These are phyloP conservation scores for Laothoe populi DNA, from an alignment of 2,888 invertebrate species.

Conservation along the genomic window DNA sequence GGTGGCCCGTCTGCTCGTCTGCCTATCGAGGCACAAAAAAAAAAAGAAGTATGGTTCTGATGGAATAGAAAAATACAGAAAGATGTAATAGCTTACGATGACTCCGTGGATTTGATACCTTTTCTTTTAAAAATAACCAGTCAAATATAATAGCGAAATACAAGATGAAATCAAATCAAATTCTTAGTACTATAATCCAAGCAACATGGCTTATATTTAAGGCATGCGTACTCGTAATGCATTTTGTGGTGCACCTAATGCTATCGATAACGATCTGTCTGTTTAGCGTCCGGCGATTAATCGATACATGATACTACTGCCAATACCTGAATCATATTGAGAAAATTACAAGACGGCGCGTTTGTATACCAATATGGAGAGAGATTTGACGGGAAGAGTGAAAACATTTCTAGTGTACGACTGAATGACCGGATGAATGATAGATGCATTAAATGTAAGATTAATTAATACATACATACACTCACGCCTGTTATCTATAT, in stretches of 20 bases:
- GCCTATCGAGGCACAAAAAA: too few relatives aligned
- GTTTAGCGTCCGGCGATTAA: slow-evolving; percentile 44
- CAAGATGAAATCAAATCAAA: too few relatives aligned
- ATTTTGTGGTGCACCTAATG: not conserved
- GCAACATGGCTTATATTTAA: too few relatives aligned
- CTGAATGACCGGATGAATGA: slow-evolving; percentile 5
- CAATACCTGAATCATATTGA: slow-evolving; percentile 19
- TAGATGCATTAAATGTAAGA: not conserved
- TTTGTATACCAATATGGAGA: slow-evolving; percentile 1
- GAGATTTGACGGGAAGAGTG: slow-evolving; percentile 20
- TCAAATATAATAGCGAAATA: too few relatives aligned
- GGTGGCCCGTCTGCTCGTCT: too few relatives aligned
- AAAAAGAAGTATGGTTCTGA: too few relatives aligned
- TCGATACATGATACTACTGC: slow-evolving; percentile 43
- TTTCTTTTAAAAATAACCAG: too few relatives aligned
- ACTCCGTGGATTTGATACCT: too few relatives aligned
- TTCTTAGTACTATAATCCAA: too few relatives aligned
- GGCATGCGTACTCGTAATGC: not conserved
- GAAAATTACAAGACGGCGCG: not conserved
- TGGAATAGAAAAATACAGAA: too few relatives aligned
- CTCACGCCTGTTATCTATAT: too few relatives aligned
- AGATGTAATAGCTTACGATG: too few relatives aligned
- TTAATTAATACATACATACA: not conserved
- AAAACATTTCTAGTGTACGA: slow-evolving; percentile 8
- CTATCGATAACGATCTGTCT: slow-evolving; percentile 53